Evolutionary conservation across 2,113 vertebrate species (phyloP).

Genomic region (Neotoma lepida): DNA sequence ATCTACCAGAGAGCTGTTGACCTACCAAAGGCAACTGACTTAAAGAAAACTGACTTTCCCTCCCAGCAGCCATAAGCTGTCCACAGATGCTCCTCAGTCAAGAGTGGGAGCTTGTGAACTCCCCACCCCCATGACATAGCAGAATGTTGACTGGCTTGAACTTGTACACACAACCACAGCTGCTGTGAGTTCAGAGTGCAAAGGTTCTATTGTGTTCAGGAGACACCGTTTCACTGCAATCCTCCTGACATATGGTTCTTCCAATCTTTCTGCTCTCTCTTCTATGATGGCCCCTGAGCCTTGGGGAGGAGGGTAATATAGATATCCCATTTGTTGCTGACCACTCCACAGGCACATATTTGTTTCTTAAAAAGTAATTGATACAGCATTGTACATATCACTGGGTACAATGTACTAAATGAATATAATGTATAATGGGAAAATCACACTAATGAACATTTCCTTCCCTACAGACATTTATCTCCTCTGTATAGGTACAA

Average conservation of each 20-base stretch:
- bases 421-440: too few species aligned
- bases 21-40: neutral
- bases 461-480: too few species aligned
- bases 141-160: neutral
- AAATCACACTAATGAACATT: too few species aligned
- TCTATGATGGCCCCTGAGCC: neutral
- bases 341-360: too few species aligned
- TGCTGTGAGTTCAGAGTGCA: neutral
- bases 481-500: too few species aligned
- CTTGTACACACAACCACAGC: neutral
- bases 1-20: neutral
- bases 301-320: neutral
- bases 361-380: too few species aligned
- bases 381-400: too few species aligned
- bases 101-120: neutral
- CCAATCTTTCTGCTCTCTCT: neutral
- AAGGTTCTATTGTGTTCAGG: neutral
- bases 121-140: neutral
- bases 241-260: neutral
- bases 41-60: neutral
- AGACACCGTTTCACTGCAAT: neutral
- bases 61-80: neutral
- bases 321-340: neutral
- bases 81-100: neutral
- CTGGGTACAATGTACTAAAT: too few species aligned